phyloP scores from a whole-genome alignment of 1,140 invertebrate genomes.

The Drosophila mayri region DNA sequence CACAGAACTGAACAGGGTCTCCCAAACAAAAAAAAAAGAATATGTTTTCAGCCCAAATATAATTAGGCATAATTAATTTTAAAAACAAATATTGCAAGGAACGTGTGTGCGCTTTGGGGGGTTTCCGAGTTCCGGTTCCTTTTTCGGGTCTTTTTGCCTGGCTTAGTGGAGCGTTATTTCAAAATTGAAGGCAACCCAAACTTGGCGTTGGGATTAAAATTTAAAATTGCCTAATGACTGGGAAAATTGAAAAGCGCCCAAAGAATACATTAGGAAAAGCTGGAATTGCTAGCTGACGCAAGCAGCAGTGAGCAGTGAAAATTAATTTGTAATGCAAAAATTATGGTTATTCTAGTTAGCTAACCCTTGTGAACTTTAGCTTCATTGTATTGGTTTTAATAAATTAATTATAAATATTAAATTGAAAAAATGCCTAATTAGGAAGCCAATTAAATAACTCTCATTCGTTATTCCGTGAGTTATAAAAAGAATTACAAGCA shows the following conservation, averaged over 20 bases:
- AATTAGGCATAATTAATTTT: slow-evolving; percentile 77
- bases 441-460: neutral
- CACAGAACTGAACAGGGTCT: neutral
- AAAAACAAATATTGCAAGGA: slow-evolving; percentile 63
- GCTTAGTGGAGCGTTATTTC: slow-evolving; percentile 4
- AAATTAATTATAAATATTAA: neutral
- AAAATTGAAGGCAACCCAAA: slow-evolving; percentile 10
- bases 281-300: slow-evolving; percentile 16
- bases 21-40: slow-evolving; percentile 38
- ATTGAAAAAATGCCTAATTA: neutral
- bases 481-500: neutral
- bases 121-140: slow-evolving; percentile 1
- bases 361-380: neutral
- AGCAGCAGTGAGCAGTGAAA: neutral
- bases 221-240: slow-evolving; percentile 48
- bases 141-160: neutral
- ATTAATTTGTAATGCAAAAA: slow-evolving; percentile 17
- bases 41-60: slow-evolving; percentile 64
- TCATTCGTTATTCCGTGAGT: neutral
- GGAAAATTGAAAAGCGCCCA: slow-evolving; percentile 25
- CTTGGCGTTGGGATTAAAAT: slow-evolving; percentile 34
- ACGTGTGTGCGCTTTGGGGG: slow-evolving; percentile 34
- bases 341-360: neutral
- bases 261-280: slow-evolving; percentile 8
- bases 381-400: neutral